Conservation (phyloP, 1,140 invertebrate genomes). For the Halotydeus destructor region DNA sequence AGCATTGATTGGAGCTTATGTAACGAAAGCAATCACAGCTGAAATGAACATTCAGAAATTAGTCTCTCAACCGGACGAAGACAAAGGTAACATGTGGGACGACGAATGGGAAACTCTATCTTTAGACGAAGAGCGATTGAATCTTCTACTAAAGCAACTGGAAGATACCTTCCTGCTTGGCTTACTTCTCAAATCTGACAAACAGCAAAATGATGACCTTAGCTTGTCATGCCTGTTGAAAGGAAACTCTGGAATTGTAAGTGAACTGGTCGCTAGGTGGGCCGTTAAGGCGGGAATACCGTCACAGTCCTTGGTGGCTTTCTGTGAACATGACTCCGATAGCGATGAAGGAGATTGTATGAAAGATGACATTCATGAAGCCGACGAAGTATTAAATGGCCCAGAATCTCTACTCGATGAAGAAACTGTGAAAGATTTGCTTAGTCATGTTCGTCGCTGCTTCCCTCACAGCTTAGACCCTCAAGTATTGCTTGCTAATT, state of each 20-base stretch:
- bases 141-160: conserved; percentile 57
- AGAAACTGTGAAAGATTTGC: conserved; percentile 29
- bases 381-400: conserved; percentile 18
- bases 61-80: no score
- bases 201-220: conserved; percentile 31
- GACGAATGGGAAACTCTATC: conserved; percentile 56
- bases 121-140: conserved; percentile 62
- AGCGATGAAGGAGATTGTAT: conserved; percentile 17
- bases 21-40: no score
- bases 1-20: conserved; percentile 3
- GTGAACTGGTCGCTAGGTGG: conserved; percentile 61
- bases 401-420: conserved; percentile 22
- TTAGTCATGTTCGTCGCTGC: conserved; percentile 14
- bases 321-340: conserved; percentile 24
- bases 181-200: conserved; percentile 22
- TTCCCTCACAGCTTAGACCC: conserved; percentile 66
- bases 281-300: conserved; percentile 42
- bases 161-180: conserved; percentile 64
- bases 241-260: conserved; percentile 51
- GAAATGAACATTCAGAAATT: no score
- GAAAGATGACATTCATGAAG: background rate
- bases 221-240: conserved; percentile 49
- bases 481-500: conserved; percentile 52
- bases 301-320: conserved; percentile 28
- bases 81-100: no score